phyloP scores from a whole-genome alignment of 2,797 vertebrate species.

The Scomberomorus guttatus region DNA sequence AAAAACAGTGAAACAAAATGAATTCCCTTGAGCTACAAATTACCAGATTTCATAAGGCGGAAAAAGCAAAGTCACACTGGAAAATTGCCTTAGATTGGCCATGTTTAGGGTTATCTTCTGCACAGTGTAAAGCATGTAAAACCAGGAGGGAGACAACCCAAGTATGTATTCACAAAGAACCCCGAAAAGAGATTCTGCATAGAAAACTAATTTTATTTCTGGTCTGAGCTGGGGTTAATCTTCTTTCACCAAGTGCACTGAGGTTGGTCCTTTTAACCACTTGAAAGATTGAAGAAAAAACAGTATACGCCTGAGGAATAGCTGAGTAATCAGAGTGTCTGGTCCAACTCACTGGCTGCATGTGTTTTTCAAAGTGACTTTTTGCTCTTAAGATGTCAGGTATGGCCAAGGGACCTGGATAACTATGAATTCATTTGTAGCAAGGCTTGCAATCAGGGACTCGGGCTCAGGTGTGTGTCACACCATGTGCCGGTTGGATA shows the following conservation, averaged over 20 bases:
- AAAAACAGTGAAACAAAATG: neutral
- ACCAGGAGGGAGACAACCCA: neutral
- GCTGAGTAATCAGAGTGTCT: neutral
- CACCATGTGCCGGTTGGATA: constrained; percentile 19
- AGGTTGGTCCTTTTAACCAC: neutral
- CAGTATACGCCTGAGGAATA: neutral
- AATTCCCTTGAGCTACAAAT: neutral
- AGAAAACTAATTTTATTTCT: neutral
- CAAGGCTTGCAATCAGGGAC: constrained; percentile 19
- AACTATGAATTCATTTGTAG: constrained; percentile 30
- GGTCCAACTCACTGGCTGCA: neutral
- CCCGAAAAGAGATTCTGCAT: constrained; percentile 1
- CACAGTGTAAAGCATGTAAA: neutral
- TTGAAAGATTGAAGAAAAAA: neutral
- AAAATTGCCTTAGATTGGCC: neutral
- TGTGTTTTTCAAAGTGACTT: neutral
- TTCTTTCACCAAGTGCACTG: neutral
- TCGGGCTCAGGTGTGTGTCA: constrained; percentile 39
- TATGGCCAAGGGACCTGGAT: neutral
- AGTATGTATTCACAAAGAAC: neutral
- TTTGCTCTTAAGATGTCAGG: neutral
- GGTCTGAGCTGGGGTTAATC: neutral
- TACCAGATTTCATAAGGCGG: neutral
- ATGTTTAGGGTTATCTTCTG: neutral
- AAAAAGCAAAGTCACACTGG: neutral